Conservation (phyloP, 2,797 vertebrate species). For the Lacerta bilineata region DNA sequence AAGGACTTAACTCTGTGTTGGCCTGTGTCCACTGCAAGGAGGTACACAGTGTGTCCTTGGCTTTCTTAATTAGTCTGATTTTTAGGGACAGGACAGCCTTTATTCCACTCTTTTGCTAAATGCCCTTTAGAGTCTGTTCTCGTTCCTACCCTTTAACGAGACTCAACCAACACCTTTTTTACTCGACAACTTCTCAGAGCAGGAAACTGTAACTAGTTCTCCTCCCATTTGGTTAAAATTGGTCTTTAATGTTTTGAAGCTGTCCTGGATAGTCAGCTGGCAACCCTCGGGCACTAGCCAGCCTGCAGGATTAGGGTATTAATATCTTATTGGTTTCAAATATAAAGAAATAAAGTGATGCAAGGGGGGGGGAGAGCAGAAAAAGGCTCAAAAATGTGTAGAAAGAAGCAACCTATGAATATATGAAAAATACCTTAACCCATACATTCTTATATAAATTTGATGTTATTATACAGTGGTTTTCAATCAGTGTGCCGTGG, state of each 20-base stretch:
- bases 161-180: neutral
- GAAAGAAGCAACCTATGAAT: too few species aligned
- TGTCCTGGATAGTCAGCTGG: conserved; percentile 2
- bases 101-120: neutral
- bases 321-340: too few species aligned
- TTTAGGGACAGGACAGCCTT: neutral
- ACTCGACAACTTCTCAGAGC: conserved; percentile 3
- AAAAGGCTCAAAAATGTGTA: too few species aligned
- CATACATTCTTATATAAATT: too few species aligned
- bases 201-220: neutral
- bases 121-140: neutral
- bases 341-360: too few species aligned
- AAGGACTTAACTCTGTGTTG: neutral
- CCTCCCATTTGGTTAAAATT: neutral
- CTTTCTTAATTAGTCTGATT: neutral
- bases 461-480: too few species aligned
- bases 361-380: too few species aligned
- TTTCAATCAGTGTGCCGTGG: too few species aligned
- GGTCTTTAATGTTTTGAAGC: neutral
- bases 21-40: neutral
- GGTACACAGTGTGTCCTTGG: neutral
- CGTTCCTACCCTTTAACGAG: neutral
- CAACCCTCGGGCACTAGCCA: neutral
- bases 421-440: too few species aligned
- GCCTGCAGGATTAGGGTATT: neutral